Conservation (phyloP, 2,113 vertebrate species). For the Oryzias celebensis region DNA sequence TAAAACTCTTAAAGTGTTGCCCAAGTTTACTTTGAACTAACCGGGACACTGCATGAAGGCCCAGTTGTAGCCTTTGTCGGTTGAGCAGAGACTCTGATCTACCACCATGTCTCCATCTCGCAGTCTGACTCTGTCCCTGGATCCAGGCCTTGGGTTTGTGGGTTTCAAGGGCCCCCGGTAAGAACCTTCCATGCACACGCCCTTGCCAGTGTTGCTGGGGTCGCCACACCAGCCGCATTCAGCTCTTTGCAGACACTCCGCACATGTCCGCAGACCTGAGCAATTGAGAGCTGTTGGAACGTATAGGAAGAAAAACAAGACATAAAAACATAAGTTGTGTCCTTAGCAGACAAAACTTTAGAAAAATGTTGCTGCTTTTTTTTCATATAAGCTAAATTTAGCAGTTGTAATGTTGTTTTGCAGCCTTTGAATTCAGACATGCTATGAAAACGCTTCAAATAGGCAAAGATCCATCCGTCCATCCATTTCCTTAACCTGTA, state of each 20-base stretch:
- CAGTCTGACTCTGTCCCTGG: conserved; percentile 30
- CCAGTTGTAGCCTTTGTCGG: conserved; percentile 89
- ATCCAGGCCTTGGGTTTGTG: conserved; percentile 26
- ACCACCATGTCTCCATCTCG: conserved; percentile 80
- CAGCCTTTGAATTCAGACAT: too few species aligned
- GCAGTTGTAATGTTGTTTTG: too few species aligned
- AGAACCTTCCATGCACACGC: conserved; percentile 89
- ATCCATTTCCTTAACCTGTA: too few species aligned
- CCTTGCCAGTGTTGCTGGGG: conserved; percentile 89
- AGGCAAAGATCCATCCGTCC: too few species aligned
- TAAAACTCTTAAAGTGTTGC: too few species aligned
- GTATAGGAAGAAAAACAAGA: not conserved
- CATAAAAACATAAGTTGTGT: not conserved
- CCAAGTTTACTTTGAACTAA: conserved; percentile 56
- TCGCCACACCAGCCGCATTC: conserved; percentile 96
- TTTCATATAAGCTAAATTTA: too few species aligned
- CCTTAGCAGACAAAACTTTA: too few species aligned
- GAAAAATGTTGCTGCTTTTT: too few species aligned
- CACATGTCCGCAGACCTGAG: conserved; percentile 89
- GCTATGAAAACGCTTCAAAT: too few species aligned
- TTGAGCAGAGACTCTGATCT: conserved; percentile 84
- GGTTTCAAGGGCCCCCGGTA: conserved; percentile 87
- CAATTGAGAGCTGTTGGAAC: conserved; percentile 89
- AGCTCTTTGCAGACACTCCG: conserved; percentile 88
- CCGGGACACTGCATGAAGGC: conserved; percentile 94